Evolutionary conservation across 2,888 invertebrate genomes (phyloP), one percentile per base, ranked within the genome.

Genomic region (Anodontia alba): DNA sequence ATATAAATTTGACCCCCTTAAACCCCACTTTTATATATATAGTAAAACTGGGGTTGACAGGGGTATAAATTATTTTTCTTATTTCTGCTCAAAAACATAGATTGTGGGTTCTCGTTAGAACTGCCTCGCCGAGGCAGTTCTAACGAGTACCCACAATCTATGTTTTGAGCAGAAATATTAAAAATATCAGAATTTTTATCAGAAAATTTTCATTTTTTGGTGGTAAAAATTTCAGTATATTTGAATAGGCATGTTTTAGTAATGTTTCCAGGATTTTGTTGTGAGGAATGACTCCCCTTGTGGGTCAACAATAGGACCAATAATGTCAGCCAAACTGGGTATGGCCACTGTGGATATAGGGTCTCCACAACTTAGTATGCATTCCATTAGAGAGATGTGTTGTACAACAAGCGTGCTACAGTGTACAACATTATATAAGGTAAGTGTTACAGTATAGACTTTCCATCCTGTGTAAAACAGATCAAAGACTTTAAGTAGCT

Each of bases 221-320:
- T n/a, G n/a, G n/a, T n/a, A n/a, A n/a, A n/a, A n/a, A n/a, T n/a
- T n/a, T n/a, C n/a, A n/a, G n/a, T n/a, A n/a, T n/a, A n/a, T n/a
- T n/a, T n/a, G n/a, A n/a, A n/a, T n/a, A n/a, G n/a, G 38, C 5
- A 38, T 38, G 46, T 46, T 2, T 12, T 2, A 46, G 5, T 46
- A 29, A 5, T 5, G 42, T 43, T 81, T 89, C 36, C 89, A 95
- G 95, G 95, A 95, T 83, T 93, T 95, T 88, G 94, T 95, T 8
- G 95, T 95, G 57, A 92, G 94, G 62, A 95, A 95, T 87, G 95
- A 95, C 86, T 93, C 94, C 0, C 93, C 94, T 1, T 95, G 95
- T 89, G 95, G 95, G 26, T 94, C 94, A n/a, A 95, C 95, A 26
- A 95, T 95, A 46, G 95, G 95, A 5, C 95, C 95, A n/a, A 95